These are phyloP conservation scores for Eueremaeus valkanovi DNA, from an alignment of 2,888 invertebrate species.

Conservation along the genomic window DNA sequence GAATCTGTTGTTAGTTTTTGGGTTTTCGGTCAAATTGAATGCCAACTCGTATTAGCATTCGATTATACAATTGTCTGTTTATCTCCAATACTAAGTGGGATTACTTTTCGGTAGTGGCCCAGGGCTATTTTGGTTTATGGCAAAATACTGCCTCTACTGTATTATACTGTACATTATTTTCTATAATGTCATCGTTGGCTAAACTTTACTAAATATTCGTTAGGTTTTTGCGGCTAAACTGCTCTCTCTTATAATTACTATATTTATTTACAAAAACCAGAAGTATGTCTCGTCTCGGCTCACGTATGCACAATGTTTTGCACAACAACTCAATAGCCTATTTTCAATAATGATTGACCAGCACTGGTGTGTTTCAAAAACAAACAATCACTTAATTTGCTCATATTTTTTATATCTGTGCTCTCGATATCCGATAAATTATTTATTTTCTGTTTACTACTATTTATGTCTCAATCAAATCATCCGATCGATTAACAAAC, in stretches of 20 bases:
- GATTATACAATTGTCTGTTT: conserved; percentile 9
- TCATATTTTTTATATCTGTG: no score
- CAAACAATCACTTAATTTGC: conserved; percentile 28
- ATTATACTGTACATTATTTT: background rate
- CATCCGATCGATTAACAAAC: background rate
- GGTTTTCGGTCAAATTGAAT: background rate
- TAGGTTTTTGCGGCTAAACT: conserved; percentile 1
- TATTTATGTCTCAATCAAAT: background rate
- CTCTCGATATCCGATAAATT: no score
- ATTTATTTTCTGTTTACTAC: conserved; percentile 14
- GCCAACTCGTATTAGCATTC: background rate
- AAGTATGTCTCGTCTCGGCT: conserved; percentile 13
- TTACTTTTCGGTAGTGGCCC: conserved; percentile 20
- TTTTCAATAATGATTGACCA: conserved; percentile 33
- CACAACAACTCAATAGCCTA: conserved; percentile 34
- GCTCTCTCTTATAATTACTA: conserved; percentile 19
- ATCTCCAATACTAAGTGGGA: background rate
- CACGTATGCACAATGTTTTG: background rate
- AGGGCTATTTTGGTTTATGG: background rate
- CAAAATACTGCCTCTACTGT: background rate
- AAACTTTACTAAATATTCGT: no score
- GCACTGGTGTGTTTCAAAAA: conserved; percentile 11
- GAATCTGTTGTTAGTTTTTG: background rate
- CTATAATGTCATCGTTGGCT: background rate
- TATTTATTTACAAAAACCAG: conserved; percentile 18